These are phyloP conservation scores for Andinoacara biseriatus DNA, from an alignment of 2,113 vertebrate genomes.

Conservation along the genomic window DNA sequence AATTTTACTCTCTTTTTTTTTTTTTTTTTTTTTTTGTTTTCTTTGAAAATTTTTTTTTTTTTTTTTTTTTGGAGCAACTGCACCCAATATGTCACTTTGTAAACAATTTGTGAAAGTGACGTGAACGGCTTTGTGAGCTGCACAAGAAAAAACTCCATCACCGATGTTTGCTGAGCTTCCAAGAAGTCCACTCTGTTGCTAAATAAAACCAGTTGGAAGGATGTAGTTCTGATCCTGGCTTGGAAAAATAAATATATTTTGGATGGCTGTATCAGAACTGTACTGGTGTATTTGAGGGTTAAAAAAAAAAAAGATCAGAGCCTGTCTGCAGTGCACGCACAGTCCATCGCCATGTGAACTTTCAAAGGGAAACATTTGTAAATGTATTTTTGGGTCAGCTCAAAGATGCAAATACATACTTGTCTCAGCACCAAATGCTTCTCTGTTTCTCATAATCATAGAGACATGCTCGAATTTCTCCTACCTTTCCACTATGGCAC, in stretches of 20 bases:
- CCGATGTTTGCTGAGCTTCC: slow-evolving; percentile 10
- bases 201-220: slow-evolving; percentile 37
- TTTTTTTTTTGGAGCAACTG: background rate
- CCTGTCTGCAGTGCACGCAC: background rate
- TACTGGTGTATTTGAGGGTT: background rate
- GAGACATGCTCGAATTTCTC: background rate
- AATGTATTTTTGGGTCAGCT: slow-evolving; percentile 10
- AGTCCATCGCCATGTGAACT: slow-evolving; percentile 12
- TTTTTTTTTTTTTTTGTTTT: slow-evolving; percentile 30
- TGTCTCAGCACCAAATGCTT: slow-evolving; percentile 1
- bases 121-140: background rate
- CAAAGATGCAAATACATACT: slow-evolving; percentile 7
- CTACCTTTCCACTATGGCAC: background rate
- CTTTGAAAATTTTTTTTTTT: slow-evolving; percentile 38
- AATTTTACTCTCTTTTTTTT: slow-evolving; percentile 20
- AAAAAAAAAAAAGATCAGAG: background rate
- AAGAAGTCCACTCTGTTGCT: background rate
- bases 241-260: slow-evolving; percentile 33
- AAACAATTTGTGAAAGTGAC: slow-evolving; percentile 29
- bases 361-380: slow-evolving; percentile 38
- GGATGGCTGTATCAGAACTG: slow-evolving; percentile 18
- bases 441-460: slow-evolving; percentile 14
- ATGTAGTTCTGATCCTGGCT: background rate
- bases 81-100: slow-evolving; percentile 42
- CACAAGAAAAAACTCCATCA: slow-evolving; percentile 10